Percentiles rank a stretch among this genome's conserved stretches.
Conservation (phyloP, 1,140 invertebrate species). For the Phortica variegata region DNA sequence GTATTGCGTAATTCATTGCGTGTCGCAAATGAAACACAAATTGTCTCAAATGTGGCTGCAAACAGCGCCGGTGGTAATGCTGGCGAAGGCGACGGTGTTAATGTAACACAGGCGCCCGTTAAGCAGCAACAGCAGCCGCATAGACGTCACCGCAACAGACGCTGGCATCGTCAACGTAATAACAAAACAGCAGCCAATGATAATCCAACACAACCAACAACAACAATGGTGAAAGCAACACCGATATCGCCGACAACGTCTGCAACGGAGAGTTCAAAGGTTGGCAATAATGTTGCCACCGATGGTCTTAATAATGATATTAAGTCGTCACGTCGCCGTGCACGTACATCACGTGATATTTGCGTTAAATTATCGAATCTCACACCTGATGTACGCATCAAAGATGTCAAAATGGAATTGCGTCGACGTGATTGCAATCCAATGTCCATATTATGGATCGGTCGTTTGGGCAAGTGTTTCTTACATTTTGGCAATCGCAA, state of each 20-base stretch:
- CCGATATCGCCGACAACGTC: constrained; percentile 30
- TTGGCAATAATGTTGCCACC: too few species aligned
- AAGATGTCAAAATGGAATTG: constrained; percentile 64
- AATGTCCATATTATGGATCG: constrained; percentile 64
- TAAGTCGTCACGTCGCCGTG: constrained; percentile 33
- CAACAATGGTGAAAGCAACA: constrained; percentile 48
- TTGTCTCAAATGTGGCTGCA: too few species aligned
- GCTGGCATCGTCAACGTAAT: too few species aligned
- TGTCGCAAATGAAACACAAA: too few species aligned
- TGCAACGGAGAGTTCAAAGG: too few species aligned
- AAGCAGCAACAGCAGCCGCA: constrained; percentile 47
- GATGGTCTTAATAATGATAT: too few species aligned
- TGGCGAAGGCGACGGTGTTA: constrained; percentile 63
- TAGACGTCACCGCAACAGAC: constrained; percentile 39
- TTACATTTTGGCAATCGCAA: constrained; percentile 64
- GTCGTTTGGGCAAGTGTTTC: constrained; percentile 63
- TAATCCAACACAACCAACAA: constrained; percentile 46
- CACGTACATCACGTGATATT: constrained; percentile 57
- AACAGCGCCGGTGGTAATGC: too few species aligned
- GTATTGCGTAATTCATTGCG: too few species aligned
- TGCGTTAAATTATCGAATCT: constrained; percentile 64
- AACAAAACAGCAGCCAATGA: too few species aligned
- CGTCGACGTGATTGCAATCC: constrained; percentile 63
- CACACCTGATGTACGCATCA: constrained; percentile 61
- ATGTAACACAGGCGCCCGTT: constrained; percentile 56